Base-by-base conservation (phyloP, 2,888 invertebrate genomes). In the Notodonta dromedarius region DNA sequence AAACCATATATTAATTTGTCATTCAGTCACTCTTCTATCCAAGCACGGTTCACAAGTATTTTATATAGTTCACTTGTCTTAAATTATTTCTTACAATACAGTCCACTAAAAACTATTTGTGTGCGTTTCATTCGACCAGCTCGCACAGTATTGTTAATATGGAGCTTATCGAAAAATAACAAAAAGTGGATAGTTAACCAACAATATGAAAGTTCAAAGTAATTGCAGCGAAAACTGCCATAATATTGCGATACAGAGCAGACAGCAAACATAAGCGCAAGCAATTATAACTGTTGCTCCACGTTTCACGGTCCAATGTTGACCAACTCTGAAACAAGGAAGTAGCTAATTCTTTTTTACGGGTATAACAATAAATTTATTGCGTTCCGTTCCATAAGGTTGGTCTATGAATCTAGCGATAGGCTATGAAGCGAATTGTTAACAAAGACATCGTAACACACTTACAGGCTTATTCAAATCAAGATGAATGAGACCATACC, bases 261-360 rank as follows among this genome's bases (percentile, higher is more conserved):
- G 69, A 58, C 68, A 67, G 60, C 66, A 76, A 76, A 73, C 60
- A 62, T 60, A 60, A 63, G 58, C 32, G 44, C 14, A 58, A 66
- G 66, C 63, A 59, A 65, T 73, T 66, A 80, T 78, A 82, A 80
- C 75, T 78, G 82, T 84, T 83, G 70, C 76, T 80, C 82, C 84
- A 85, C 70, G 68, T 76, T 84, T 82, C 76, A 83, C 81, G 85
- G 76, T 82, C 66, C 67, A 73, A 62, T 69, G 73, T 74, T 58
- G 61, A 66, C 67, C 50, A 64, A 70, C 65, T 71, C 68, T 57
- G 57, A 60, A 66, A 67, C 63, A 65, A 58, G 60, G 60, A 63
- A 72, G 70, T 58, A 62, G 61, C 55, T 56, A 60, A 56, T 24
- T 70, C 67, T 71, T 62, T 56, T 62, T 60, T 56, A 44, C 56